phyloP scores from a whole-genome alignment of 2,888 invertebrate species.

The Esperia sulphurella region DNA sequence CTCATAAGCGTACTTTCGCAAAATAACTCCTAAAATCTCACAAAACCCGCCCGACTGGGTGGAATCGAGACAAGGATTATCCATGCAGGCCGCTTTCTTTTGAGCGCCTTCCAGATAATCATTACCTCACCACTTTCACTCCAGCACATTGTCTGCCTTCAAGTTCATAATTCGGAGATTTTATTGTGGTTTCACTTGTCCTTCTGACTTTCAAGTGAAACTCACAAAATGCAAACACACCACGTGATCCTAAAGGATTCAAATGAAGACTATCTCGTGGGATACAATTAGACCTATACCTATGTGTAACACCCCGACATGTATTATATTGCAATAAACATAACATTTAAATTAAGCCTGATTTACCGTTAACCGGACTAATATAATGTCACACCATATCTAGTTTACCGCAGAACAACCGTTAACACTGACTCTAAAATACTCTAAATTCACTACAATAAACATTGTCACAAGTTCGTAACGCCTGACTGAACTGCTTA shows the following conservation, averaged over 20 bases:
- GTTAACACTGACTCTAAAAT: neutral
- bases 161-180: constrained; percentile 8
- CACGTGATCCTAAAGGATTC: no score
- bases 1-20: neutral
- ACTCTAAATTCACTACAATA: no score
- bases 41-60: neutral
- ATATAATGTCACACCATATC: no score
- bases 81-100: constrained; percentile 38
- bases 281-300: no score
- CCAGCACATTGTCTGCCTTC: constrained; percentile 1
- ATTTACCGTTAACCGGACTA: no score
- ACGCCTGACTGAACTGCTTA: no score
- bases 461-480: no score
- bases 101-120: constrained; percentile 13
- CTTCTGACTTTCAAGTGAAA: constrained; percentile 1
- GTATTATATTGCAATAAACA: no score
- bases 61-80: constrained; percentile 30
- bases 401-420: neutral
- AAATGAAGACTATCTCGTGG: no score
- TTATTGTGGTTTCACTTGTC: neutral
- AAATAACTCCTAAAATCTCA: neutral
- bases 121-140: constrained; percentile 12
- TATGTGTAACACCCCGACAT: no score
- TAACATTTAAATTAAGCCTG: no score
- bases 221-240: no score